phyloP scores from a whole-genome alignment of 2,888 invertebrate species.

The Eumacrocentrus americanus region DNA sequence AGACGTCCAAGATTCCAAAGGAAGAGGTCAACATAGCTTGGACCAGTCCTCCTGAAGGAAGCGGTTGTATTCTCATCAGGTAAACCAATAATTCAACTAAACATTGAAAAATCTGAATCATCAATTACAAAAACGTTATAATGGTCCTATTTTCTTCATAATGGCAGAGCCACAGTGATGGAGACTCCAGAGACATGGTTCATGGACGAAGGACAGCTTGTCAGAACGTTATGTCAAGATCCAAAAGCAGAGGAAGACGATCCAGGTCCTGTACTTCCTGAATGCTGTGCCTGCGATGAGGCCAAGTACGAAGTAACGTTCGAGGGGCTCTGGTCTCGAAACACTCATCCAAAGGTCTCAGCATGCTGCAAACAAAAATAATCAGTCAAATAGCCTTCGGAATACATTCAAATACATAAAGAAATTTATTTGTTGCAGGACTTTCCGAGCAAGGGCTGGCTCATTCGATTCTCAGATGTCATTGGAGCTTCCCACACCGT shows the following conservation, averaged over 20 bases:
- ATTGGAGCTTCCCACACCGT: slow-evolving; percentile 92
- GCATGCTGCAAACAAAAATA: background rate
- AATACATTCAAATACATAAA: too few species aligned
- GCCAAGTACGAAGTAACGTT: slow-evolving; percentile 91
- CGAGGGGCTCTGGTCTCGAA: slow-evolving; percentile 94
- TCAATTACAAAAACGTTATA: background rate
- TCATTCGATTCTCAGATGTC: slow-evolving; percentile 96
- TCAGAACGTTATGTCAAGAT: slow-evolving; percentile 80
- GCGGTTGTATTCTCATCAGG: slow-evolving; percentile 87
- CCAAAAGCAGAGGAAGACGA: slow-evolving; percentile 68
- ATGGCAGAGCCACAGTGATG: slow-evolving; percentile 79
- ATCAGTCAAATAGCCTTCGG: too few species aligned
- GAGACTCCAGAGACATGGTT: slow-evolving; percentile 84
- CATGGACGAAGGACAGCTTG: slow-evolving; percentile 85
- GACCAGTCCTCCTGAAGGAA: slow-evolving; percentile 84
- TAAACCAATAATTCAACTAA: slow-evolving; percentile 57
- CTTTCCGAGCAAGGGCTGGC: slow-evolving; percentile 88
- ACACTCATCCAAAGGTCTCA: slow-evolving; percentile 84
- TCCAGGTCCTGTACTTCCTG: slow-evolving; percentile 61
- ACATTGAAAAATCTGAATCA: slow-evolving; percentile 19
- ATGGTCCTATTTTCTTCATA: too few species aligned
- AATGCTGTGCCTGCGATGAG: slow-evolving; percentile 94
- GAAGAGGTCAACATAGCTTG: slow-evolving; percentile 87
- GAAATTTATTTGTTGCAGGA: slow-evolving; percentile 65
- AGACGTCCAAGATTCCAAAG: slow-evolving; percentile 80